Evolutionary conservation across 2,797 vertebrate species (phyloP), one percentile per base, ranked within the genome.

Genomic region (Falco cherrug): DNA sequence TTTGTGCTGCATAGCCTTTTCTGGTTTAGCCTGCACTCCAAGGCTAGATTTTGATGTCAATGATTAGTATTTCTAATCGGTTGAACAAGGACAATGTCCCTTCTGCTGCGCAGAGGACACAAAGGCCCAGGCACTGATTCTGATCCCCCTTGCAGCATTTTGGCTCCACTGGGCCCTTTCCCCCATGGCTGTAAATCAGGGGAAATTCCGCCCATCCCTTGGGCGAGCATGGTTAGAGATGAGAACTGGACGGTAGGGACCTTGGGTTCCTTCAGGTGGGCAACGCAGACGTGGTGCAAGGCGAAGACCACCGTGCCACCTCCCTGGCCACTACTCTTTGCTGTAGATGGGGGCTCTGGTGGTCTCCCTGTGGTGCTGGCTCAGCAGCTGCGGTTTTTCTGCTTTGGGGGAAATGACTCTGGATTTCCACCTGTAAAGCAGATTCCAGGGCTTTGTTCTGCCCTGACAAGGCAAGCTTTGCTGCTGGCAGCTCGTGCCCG

Each of bases 21-120:
- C 83, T 95, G 63, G 84, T 96, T 91, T 77, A 89, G 69, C 82
- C 77, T 97, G 73, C 69, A 79, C 96, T 97, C 89, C 3, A 18
- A 91, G 95, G 91, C 87, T 95, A 95, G 94, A 95, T 93, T 96
- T 97, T 96, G 69, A 95, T 97, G 96, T 96, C 96, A 95, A 96
- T 96, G 96, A 96, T 97, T 96, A 96, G 95, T 95, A 96, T 97
- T 97, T 97, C 96, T 97, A 96, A 97, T 96, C 93, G 92, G 94
- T 96, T 96, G 96, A 97, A 91, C 95, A 96, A 97, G 96, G 93
- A 96, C 97, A 97, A 96, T 94, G 92, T 96, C 94, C 96, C 96
- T 95, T 97, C 94, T 97, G 94, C 97, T 96, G 92, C 0, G 50
- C 82, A 73, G 91, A 95, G 91, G 95, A 96, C 92, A 97, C 93